Conservation (phyloP, 1,140 invertebrate species). For the Pectinophora gossypiella region DNA sequence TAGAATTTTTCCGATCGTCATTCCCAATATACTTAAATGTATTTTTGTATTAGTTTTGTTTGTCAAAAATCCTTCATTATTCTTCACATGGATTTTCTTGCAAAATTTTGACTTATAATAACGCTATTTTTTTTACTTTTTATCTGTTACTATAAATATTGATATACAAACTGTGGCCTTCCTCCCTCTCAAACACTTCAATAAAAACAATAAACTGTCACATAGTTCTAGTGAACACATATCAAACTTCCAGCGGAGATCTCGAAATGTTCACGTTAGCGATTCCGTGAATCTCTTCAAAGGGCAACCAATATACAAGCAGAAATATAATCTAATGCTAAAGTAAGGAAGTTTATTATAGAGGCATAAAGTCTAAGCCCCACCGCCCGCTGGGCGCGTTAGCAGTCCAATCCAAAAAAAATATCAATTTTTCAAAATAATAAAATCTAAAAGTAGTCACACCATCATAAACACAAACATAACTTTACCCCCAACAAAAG, state of each 20-base stretch:
- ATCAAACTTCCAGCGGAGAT: conserved; percentile 38
- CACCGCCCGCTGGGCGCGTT: conserved; percentile 62
- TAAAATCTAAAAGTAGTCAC: conserved; percentile 71
- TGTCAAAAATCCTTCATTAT: too few relatives aligned
- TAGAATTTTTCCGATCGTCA: too few relatives aligned
- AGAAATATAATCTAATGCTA: conserved; percentile 21
- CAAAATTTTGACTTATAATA: too few relatives aligned
- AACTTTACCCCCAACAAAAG: conserved; percentile 6
- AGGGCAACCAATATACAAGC: conserved; percentile 13
- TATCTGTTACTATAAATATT: too few relatives aligned
- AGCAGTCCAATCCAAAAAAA: conserved; percentile 63
- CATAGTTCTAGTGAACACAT: background rate
- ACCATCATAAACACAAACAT: conserved; percentile 34
- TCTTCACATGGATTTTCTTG: too few relatives aligned
- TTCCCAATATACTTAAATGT: too few relatives aligned
- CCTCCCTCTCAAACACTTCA: too few relatives aligned
- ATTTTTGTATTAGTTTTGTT: too few relatives aligned
- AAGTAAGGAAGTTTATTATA: conserved; percentile 28
- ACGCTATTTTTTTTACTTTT: too few relatives aligned
- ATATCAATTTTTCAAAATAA: conserved; percentile 70
- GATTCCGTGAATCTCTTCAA: conserved; percentile 52
- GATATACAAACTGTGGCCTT: too few relatives aligned
- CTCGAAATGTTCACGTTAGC: conserved; percentile 26
- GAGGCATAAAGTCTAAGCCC: background rate
- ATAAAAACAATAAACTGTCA: too few relatives aligned